A percentile compares a stretch with the other conserved stretches of the same genome.
phyloP scores from a whole-genome alignment of 2,888 invertebrate species.

The Anodontia alba region DNA sequence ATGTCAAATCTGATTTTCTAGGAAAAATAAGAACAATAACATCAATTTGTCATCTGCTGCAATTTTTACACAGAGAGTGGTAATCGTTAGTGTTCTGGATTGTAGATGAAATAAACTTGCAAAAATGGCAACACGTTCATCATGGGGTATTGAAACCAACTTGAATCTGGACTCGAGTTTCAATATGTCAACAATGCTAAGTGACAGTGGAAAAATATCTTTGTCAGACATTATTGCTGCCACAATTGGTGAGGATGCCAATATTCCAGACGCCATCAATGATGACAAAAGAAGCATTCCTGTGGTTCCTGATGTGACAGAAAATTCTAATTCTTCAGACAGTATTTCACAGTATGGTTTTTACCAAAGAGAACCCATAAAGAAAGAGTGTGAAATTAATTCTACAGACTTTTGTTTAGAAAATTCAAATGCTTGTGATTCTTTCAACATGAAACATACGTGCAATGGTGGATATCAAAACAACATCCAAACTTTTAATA shows the following conservation, averaged over 20 bases:
- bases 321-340: conserved; percentile 5
- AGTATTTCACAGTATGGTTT: neutral
- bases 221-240: conserved; percentile 57
- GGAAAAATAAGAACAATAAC: no score
- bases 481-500: no score
- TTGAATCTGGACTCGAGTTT: conserved; percentile 6
- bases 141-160: neutral
- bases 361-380: neutral
- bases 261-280: neutral
- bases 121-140: neutral
- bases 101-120: no score
- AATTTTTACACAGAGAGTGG: no score
- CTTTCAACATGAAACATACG: neutral
- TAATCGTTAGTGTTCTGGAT: no score
- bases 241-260: conserved; percentile 44
- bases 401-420: neutral
- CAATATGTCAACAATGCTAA: neutral
- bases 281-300: neutral
- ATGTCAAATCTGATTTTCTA: no score
- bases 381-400: neutral
- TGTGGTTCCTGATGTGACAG: neutral
- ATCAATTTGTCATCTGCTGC: no score
- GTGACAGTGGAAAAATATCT: conserved; percentile 26
- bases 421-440: conserved; percentile 5
- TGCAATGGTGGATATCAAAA: no score